Conservation (phyloP, 2,797 vertebrate species). For the Neopelma chrysocephalum region DNA sequence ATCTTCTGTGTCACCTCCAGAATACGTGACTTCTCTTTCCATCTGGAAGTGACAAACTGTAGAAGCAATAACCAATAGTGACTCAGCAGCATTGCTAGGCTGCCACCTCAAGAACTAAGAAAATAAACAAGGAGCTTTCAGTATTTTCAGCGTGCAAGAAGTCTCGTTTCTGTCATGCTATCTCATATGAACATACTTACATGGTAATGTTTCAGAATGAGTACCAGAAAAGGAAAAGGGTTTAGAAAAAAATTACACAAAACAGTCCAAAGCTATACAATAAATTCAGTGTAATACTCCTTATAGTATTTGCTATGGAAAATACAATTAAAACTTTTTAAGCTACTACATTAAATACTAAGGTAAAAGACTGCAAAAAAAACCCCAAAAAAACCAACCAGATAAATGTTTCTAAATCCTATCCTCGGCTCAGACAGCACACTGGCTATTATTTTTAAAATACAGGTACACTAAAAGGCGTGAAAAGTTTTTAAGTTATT, state of each 20-base stretch:
- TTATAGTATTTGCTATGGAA: background rate
- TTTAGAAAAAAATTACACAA: background rate
- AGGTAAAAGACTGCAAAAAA: background rate
- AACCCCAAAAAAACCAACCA: background rate
- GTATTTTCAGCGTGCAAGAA: background rate
- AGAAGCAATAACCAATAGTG: background rate
- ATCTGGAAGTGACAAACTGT: background rate
- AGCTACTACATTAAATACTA: background rate
- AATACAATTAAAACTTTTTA: background rate
- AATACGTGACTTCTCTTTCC: background rate
- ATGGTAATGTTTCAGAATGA: background rate
- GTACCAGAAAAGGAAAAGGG: background rate
- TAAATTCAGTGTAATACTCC: background rate
- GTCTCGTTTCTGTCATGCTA: background rate
- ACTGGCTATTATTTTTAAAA: background rate
- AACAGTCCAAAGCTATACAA: background rate
- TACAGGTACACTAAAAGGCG: background rate
- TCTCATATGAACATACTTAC: background rate
- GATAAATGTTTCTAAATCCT: background rate
- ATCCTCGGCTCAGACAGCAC: background rate
- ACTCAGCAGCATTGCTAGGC: background rate
- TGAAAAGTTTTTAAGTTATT: background rate
- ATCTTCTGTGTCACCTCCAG: background rate
- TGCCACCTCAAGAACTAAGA: background rate
- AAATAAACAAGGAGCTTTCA: background rate